Evolutionary conservation across 2,888 invertebrate genomes (phyloP).

Genomic region (Gari tellinella): DNA sequence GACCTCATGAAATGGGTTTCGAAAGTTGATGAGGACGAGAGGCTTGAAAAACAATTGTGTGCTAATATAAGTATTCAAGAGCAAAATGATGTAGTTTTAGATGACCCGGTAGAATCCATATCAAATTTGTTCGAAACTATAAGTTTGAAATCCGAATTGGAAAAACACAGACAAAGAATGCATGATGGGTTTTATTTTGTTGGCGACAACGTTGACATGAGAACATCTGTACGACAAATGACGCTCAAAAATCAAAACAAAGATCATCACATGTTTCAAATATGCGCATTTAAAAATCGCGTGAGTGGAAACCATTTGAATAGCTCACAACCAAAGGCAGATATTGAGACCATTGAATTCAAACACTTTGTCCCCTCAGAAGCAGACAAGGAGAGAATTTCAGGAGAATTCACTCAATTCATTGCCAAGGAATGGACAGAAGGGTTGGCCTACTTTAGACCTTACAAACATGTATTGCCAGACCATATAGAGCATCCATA

Average conservation of each 20-base stretch:
- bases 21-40: neutral
- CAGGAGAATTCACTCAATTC: no score
- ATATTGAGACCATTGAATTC: no score
- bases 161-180: slow-evolving; percentile 24
- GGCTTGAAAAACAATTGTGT: neutral
- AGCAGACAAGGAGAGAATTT: no score
- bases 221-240: slow-evolving; percentile 45
- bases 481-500: slow-evolving; percentile 12
- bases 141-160: slow-evolving; percentile 11
- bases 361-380: no score
- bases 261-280: slow-evolving; percentile 50
- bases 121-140: slow-evolving; percentile 2
- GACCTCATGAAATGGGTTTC: neutral
- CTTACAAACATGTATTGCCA: slow-evolving; percentile 12
- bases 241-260: slow-evolving; percentile 35
- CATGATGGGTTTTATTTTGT: slow-evolving; percentile 51
- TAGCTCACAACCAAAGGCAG: slow-evolving; percentile 26
- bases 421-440: no score
- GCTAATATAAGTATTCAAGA: neutral
- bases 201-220: slow-evolving; percentile 54
- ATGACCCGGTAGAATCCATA: neutral
- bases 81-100: neutral
- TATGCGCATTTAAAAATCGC: slow-evolving; percentile 41
- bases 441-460: no score
- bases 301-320: slow-evolving; percentile 36